A percentile compares a stretch with the other conserved stretches of the same genome.
phyloP scores from a whole-genome alignment of 2,888 invertebrate genomes.

The Melinopterus prodromus region DNA sequence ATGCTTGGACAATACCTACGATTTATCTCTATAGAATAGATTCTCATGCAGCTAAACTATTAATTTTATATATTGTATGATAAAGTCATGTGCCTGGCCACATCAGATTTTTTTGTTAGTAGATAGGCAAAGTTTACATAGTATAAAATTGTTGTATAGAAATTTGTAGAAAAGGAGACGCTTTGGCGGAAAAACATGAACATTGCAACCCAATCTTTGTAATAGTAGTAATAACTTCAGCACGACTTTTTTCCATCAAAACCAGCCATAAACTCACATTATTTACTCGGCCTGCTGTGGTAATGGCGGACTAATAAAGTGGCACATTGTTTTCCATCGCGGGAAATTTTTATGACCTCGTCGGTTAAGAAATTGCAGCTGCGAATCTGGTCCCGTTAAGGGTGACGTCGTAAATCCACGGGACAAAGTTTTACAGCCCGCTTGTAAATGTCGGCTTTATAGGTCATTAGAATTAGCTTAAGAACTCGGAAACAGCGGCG shows the following conservation, averaged over 20 bases:
- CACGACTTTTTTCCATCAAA: not conserved
- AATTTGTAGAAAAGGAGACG: no score
- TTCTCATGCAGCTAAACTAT: no score
- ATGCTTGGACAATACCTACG: no score
- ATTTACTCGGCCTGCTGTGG: not conserved
- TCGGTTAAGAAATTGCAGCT: not conserved
- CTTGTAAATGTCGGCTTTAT: not conserved
- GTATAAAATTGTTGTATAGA: no score
- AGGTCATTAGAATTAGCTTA: slow-evolving; percentile 4
- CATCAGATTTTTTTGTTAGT: no score
- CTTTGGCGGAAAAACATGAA: no score
- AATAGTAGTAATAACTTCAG: not conserved
- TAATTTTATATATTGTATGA: no score
- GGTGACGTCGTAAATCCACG: not conserved
- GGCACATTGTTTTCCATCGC: slow-evolving; percentile 4
- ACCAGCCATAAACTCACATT: not conserved
- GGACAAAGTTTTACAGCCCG: not conserved
- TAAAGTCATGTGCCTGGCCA: no score
- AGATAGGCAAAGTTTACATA: no score
- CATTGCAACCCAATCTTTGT: not conserved
- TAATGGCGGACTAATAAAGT: not conserved
- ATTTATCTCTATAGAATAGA: no score
- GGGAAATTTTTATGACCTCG: not conserved
- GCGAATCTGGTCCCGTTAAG: not conserved
- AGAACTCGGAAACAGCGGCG: not conserved